Evolutionary conservation across 2,113 vertebrate species (phyloP).

Genomic region (Megaleporinus macrocephalus): DNA sequence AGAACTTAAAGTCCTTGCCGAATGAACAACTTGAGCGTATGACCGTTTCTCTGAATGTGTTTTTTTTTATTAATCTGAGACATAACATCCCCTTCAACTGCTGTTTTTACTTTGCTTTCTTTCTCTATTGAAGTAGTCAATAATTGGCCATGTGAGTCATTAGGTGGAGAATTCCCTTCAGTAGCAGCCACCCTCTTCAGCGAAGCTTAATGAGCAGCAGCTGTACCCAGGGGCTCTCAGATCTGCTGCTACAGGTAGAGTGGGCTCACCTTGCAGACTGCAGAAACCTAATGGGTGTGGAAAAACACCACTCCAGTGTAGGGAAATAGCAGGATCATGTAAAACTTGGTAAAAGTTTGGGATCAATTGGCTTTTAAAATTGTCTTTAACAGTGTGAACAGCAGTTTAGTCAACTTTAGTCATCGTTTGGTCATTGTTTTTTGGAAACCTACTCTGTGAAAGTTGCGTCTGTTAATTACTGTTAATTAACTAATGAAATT

Average conservation of each 20-base stretch:
- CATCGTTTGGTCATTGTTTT: too few species aligned
- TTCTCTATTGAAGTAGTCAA: neutral
- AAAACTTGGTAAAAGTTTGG: too few species aligned
- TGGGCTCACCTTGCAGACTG: neutral
- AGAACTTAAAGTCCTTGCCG: neutral
- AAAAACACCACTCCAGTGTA: neutral
- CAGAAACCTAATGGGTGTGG: neutral
- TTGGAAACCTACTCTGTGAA: too few species aligned
- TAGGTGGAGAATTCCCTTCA: neutral
- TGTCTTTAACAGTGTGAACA: neutral
- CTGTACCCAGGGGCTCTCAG: conserved; percentile 43
- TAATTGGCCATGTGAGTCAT: conserved; percentile 17
- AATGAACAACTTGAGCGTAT: conserved; percentile 15
- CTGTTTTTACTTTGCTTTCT: neutral
- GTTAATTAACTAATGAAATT: too few species aligned
- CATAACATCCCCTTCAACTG: neutral
- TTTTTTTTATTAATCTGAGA: neutral
- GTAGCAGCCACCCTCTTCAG: neutral
- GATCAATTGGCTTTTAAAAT: too few species aligned
- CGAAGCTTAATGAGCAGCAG: conserved; percentile 65
- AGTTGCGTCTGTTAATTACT: too few species aligned
- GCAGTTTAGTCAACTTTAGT: too few species aligned
- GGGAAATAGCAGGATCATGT: neutral
- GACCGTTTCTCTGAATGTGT: neutral
- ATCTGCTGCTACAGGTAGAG: neutral